Base-by-base conservation (phyloP, 1,140 invertebrate species). In the Drosophila guanche region DNA sequence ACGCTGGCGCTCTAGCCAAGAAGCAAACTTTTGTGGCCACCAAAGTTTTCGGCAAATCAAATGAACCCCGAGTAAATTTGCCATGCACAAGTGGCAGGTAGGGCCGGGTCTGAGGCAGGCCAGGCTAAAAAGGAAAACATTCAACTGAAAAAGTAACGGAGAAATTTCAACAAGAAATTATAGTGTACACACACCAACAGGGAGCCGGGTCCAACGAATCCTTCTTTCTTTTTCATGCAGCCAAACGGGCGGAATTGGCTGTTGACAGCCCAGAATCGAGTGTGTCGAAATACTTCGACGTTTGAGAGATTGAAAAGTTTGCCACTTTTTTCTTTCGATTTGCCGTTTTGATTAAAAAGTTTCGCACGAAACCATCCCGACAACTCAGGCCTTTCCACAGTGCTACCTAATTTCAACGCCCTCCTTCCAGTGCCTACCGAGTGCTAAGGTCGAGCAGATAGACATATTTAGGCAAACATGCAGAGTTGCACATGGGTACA, bases 11-110 rank as follows among this genome's bases (percentile, higher is more conserved):
- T 68, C 67, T 59, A 42, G 51, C 57, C 76, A 59, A 78, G 69
- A 54, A 70, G 77, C 83, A 81, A 86, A 86, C 83, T 86, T 88
- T 81, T 86, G 81, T 83, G 81, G 81, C 81, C 83, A 88, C 83
- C 74, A 86, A 86, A 88, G 77, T 86, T 86, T 85, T 43, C 54
- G 78, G 72, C 69, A 88, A 86, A 86, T 88, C 77, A 88, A 86
- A 86, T 86, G 81, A 86, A 88, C 83, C 77, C 59, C 65, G 55
- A 69, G 65, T 86, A 80, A 86, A 86, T 77, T 86, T 86, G 40
- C 81, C 81, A 71, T 75, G 81, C 77, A 81, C 63, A 86, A 86
- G 73, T 67, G 76, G 58, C 71, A 56, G 48, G 27, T 22, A 55
- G 53, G 57, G 41, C 60, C 52, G 45, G 27, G 42, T 37, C 12